Percentiles rank a stretch among this genome's conserved stretches.
Evolutionary conservation across 1,140 invertebrate genomes (phyloP).

Genomic region (Heliconius eleuchia): DNA sequence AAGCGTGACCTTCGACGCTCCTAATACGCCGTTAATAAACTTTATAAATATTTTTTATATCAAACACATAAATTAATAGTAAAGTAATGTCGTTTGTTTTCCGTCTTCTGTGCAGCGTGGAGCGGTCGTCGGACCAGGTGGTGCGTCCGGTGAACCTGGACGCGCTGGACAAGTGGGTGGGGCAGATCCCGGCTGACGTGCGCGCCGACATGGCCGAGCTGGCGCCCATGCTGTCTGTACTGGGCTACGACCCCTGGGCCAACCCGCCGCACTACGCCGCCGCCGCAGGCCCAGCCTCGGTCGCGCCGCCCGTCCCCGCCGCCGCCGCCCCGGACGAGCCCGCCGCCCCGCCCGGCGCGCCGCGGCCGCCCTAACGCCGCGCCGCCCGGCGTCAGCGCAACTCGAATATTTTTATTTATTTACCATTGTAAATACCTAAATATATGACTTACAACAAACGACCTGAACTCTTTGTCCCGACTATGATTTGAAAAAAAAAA

Average conservation of each 20-base stretch:
- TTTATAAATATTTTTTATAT: neutral
- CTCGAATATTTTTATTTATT: slow-evolving; percentile 14
- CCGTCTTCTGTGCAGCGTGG: slow-evolving; percentile 86
- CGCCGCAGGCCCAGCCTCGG: slow-evolving; percentile 15
- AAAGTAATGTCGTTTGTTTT: neutral
- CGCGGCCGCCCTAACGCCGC: slow-evolving; percentile 34
- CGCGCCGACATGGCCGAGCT: slow-evolving; percentile 94
- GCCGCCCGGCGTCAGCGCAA: neutral
- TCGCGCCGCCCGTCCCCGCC: neutral
- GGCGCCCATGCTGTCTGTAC: slow-evolving; percentile 94
- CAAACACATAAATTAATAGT: neutral
- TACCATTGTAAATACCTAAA: slow-evolving; percentile 12
- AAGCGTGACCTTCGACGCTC: neutral
- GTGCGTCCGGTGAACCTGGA: slow-evolving; percentile 99
- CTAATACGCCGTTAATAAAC: neutral
- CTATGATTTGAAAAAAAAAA: too few relatives aligned
- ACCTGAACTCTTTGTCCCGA: neutral
- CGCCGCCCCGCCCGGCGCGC: slow-evolving; percentile 26
- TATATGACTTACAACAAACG: neutral
- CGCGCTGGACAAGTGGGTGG: slow-evolving; percentile 98
- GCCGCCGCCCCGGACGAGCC: slow-evolving; percentile 9
- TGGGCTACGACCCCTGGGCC: slow-evolving; percentile 96
- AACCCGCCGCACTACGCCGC: slow-evolving; percentile 96
- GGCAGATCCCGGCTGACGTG: slow-evolving; percentile 94
- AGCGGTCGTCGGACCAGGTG: slow-evolving; percentile 98